Conservation (phyloP, 2,797 vertebrate species). For the Potorous gilbertii region DNA sequence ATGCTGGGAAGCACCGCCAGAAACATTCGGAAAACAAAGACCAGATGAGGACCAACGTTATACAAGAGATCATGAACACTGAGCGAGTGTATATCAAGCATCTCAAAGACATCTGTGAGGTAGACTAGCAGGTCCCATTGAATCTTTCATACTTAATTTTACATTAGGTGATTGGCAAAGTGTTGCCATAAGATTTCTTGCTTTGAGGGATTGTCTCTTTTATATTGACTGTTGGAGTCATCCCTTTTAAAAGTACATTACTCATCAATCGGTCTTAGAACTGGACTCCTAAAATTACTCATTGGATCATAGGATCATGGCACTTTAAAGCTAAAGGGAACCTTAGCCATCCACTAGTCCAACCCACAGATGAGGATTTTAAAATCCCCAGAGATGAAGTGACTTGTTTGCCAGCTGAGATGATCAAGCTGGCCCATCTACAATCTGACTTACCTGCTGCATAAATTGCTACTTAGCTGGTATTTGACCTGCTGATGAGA, state of each 20-base stretch:
- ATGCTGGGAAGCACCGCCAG: conserved; percentile 84
- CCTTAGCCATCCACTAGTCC: neutral
- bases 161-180: neutral
- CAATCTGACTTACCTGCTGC: too few relatives aligned
- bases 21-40: conserved; percentile 90
- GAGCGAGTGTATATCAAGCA: conserved; percentile 99
- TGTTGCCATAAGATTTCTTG: neutral
- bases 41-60: conserved; percentile 98
- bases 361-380: neutral
- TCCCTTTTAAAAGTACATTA: neutral
- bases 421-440: neutral
- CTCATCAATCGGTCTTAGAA: neutral
- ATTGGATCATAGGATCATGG: neutral
- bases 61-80: conserved; percentile 98
- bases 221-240: too few relatives aligned
- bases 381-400: neutral
- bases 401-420: neutral
- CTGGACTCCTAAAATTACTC: neutral
- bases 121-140: conserved; percentile 69
- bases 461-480: neutral
- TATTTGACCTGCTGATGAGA: neutral
- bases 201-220: neutral
- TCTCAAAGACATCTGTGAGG: conserved; percentile 98
- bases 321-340: neutral
- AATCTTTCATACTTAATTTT: neutral